Evolutionary conservation across 2,888 invertebrate genomes (phyloP).

Genomic region (Arrhopalites spinosus): DNA sequence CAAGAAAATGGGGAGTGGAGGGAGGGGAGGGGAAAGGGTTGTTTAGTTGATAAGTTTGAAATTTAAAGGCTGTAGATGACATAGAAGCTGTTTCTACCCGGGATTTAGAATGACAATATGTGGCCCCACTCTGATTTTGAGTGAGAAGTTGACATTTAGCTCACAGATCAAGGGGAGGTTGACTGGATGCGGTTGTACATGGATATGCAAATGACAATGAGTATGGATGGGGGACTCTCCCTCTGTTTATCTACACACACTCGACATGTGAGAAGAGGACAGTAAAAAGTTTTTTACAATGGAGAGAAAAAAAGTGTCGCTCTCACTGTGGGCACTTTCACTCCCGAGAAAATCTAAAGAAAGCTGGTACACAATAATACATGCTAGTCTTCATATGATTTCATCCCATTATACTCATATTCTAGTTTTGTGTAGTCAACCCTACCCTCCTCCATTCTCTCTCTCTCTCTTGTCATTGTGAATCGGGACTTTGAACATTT

Average conservation of each 20-base stretch:
- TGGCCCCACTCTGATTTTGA: neutral
- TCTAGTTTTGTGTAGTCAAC: neutral
- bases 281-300: neutral
- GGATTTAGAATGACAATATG: neutral
- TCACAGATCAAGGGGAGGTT: neutral
- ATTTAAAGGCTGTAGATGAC: neutral
- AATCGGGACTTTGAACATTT: conserved; percentile 18
- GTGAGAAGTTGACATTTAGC: conserved; percentile 4
- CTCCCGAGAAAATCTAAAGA: neutral
- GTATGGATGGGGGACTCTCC: neutral
- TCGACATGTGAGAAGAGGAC: neutral
- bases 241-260: neutral
- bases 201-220: neutral
- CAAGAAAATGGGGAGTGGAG: neutral
- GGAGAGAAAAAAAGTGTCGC: neutral
- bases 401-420: neutral
- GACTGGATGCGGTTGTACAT: neutral
- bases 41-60: neutral
- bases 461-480: too few species aligned
- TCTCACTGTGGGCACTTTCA: neutral
- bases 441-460: too few species aligned
- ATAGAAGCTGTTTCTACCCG: neutral
- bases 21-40: neutral
- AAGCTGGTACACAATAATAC: neutral
- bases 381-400: neutral